Percentiles rank a stretch among this genome's conserved stretches.
phyloP scores from a whole-genome alignment of 2,113 vertebrate genomes.

The Myrmophylax atrothorax region DNA sequence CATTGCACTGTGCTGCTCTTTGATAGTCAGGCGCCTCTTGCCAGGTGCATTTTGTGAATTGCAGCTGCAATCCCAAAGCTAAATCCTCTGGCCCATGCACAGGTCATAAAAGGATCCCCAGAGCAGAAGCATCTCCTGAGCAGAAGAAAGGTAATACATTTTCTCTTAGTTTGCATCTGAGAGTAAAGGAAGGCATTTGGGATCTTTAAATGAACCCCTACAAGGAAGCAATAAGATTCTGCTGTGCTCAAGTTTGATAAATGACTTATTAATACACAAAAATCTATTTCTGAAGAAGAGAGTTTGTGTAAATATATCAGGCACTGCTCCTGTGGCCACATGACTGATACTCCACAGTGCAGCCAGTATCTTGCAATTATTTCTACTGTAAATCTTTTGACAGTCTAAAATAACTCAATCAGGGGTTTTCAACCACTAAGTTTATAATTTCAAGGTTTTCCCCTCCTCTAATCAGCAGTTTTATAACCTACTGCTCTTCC shows the following conservation, averaged over 20 bases:
- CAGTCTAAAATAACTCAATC: conserved; percentile 44
- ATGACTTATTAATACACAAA: conserved; percentile 39
- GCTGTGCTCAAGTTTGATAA: neutral
- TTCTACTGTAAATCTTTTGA: neutral
- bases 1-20: neutral
- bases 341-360: neutral
- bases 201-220: neutral
- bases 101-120: neutral
- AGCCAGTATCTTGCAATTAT: neutral
- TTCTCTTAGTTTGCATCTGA: neutral
- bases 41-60: neutral
- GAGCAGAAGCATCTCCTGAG: neutral
- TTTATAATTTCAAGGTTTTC: conserved; percentile 25
- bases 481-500: conserved; percentile 49
- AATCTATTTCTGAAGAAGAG: conserved; percentile 17
- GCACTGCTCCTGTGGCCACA: neutral
- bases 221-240: neutral
- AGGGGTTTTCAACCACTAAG: conserved; percentile 10
- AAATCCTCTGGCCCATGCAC: neutral
- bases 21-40: neutral
- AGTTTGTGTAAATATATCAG: neutral
- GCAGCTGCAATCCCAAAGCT: neutral
- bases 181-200: neutral
- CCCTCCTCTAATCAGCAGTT: conserved; percentile 40
- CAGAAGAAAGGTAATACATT: neutral